A percentile compares a stretch with the other conserved stretches of the same genome.
phyloP scores from a whole-genome alignment of 2,113 vertebrate species.

The Genyomyrus donnyi region DNA sequence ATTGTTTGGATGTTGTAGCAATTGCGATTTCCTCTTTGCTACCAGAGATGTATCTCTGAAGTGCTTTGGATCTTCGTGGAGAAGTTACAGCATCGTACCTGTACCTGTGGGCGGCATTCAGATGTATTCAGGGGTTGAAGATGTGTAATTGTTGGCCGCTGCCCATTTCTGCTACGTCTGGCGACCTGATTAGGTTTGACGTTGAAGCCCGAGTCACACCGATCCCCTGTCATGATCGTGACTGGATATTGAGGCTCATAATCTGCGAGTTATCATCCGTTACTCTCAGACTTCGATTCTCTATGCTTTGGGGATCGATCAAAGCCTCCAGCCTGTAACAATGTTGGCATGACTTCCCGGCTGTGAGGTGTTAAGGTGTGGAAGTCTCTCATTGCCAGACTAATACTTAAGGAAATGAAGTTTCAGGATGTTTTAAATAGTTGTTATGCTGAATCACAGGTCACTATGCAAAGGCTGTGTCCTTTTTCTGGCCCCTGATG shows the following conservation, averaged over 20 bases:
- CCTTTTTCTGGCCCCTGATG: not conserved
- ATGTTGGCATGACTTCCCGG: not conserved
- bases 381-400: not conserved
- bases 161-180: not conserved
- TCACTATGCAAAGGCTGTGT: not conserved
- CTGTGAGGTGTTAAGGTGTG: not conserved
- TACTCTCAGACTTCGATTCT: not conserved
- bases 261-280: not conserved
- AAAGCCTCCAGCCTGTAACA: not conserved
- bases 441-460: not conserved
- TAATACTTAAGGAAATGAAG: not conserved
- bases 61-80: not conserved
- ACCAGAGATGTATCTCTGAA: not conserved
- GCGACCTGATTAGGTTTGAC: not conserved
- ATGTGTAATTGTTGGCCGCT: not conserved
- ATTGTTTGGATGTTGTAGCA: not conserved
- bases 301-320: not conserved
- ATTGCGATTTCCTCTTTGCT: not conserved
- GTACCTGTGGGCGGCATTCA: not conserved
- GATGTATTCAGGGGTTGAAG: not conserved
- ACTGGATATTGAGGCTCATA: not conserved
- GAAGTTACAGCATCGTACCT: not conserved
- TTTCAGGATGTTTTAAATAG: not conserved
- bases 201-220: not conserved
- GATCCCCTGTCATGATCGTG: not conserved